Evolutionary conservation across 2,797 vertebrate species (phyloP).

Genomic region (Scolopax rusticola): DNA sequence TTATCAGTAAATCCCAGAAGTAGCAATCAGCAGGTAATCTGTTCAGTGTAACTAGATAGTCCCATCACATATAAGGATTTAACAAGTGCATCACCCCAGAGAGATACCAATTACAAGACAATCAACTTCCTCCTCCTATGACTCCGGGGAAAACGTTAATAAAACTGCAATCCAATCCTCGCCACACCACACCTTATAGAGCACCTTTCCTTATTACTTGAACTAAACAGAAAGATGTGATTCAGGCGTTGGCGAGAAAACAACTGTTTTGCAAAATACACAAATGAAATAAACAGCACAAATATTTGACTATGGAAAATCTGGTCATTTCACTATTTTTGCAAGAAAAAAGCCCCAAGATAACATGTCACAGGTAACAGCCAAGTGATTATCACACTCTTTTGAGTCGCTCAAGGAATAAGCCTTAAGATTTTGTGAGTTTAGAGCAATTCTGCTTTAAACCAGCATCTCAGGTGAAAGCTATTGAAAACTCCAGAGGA

Average conservation of each 20-base stretch:
- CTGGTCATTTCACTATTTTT: background rate
- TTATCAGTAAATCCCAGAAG: slow-evolving; percentile 64
- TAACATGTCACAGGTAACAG: background rate
- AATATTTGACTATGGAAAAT: slow-evolving; percentile 9
- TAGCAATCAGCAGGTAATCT: slow-evolving; percentile 64
- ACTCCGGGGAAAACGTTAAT: background rate
- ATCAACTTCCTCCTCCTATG: slow-evolving; percentile 28
- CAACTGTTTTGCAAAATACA: slow-evolving; percentile 11
- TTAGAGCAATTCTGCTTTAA: background rate
- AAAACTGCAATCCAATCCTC: background rate
- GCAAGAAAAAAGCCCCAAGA: background rate
- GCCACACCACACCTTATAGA: background rate
- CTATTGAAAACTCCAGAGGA: background rate
- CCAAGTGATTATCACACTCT: background rate
- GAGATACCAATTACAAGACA: slow-evolving; percentile 53
- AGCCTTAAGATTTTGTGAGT: background rate
- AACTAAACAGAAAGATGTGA: background rate
- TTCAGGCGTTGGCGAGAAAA: background rate
- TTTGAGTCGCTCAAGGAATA: slow-evolving; percentile 15
- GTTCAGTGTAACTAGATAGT: slow-evolving; percentile 47
- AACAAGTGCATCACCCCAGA: slow-evolving; percentile 42
- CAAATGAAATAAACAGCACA: background rate
- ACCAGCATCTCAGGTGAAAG: background rate
- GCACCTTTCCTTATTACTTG: background rate
- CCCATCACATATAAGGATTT: slow-evolving; percentile 19